Evolutionary conservation across 2,797 vertebrate genomes (phyloP), one percentile per base, ranked within the genome.

Genomic region (Rachycentron canadum): DNA sequence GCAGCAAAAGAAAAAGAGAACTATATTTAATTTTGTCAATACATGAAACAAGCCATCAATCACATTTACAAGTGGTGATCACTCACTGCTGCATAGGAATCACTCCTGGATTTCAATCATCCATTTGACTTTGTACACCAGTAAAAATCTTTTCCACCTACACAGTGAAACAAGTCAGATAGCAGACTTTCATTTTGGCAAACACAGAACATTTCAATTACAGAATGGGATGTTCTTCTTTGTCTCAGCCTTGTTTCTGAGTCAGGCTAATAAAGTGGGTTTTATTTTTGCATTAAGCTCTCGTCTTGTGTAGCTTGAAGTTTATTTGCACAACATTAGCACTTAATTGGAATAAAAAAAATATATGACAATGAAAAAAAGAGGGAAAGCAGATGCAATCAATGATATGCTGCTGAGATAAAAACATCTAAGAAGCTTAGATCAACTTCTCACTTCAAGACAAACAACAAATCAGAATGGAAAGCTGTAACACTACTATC

Each of bases 261-360:
- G 57, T 67, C 32, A 63, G n/a, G 11, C 41, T 63, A 58, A 71
- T 68, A 59, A 78, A 74, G 21, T 57, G 32, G 38, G 38, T 71
- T 58, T 58, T 74, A 63, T 67, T 80, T 68, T 67, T 61, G 40
- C 49, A 63, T 63, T 52, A 63, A 50, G 19, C 59, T 62, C 41
- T 68, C 41, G 40, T 69, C 52, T 41, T 34, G 28, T 34, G 70
- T 57, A 70, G 65, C 49, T 40, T 72, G 30, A 82, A 41, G 75
- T 74, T 69, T 55, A 65, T 79, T 69, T 69, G 56, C 66, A 76
- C 41, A 32, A 74, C n/a, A 69, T 74, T 66, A 75, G 38, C 28
- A 58, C 36, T 32, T 73, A 60, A 65, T 66, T 72, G 57, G 38
- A 69, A 79, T 62, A 60, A 71, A 47, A 70, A 78, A 76, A 61